phyloP scores from a whole-genome alignment of 2,888 invertebrate genomes.

The Nemotelus pantherinus region DNA sequence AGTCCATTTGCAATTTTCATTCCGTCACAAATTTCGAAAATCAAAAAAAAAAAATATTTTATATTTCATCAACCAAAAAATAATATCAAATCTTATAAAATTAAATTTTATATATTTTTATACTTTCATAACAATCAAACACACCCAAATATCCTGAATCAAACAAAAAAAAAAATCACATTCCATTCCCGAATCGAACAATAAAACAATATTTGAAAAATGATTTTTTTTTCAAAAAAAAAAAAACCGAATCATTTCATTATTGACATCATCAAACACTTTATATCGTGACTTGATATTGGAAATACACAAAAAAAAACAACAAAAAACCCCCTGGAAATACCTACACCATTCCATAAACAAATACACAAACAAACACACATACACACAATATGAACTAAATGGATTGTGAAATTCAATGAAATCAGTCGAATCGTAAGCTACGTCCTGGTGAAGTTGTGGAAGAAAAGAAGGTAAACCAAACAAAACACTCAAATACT shows the following conservation, averaged over 20 bases:
- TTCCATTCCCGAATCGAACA: constrained; percentile 1
- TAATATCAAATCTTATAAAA: too few relatives aligned
- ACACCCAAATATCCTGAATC: background rate
- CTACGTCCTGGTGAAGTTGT: constrained; percentile 93
- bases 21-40: too few relatives aligned
- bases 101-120: constrained; percentile 20
- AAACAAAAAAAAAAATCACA: background rate
- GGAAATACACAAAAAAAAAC: background rate
- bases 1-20: too few relatives aligned
- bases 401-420: background rate
- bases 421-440: constrained; percentile 81
- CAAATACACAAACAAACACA: background rate
- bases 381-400: background rate
- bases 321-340: background rate
- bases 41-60: too few relatives aligned
- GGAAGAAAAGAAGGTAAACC: constrained; percentile 92
- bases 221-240: background rate
- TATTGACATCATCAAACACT: background rate
- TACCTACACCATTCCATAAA: too few relatives aligned
- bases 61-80: too few relatives aligned
- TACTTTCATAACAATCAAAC: constrained; percentile 26
- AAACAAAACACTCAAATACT: constrained; percentile 4
- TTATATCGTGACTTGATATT: background rate
- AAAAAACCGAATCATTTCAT: background rate
- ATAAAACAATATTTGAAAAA: constrained; percentile 12